Base-by-base conservation (phyloP, 2,888 invertebrate species). In the Acleris cristana region DNA sequence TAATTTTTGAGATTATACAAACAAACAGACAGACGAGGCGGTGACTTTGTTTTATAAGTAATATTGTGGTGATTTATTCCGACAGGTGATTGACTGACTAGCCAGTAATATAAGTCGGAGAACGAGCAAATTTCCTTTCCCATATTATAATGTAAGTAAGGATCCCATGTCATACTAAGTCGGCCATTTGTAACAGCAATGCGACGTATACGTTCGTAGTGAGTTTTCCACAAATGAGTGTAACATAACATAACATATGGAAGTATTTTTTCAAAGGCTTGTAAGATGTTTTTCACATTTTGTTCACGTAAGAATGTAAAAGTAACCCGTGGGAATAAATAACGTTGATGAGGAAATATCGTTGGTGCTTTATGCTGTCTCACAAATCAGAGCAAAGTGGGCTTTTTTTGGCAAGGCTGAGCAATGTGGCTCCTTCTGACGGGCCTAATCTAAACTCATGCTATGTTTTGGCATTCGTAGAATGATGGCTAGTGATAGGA, bases 241-340 rank as follows among this genome's bases (percentile, higher is more conserved):
- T 82, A 79, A 86, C 82, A 80, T 84, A 85, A 73, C 64, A 74
- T 82, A 79, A 86, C 82, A 80, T 84, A 85, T 83, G 81, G 74
- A 77, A 74, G 79, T 78, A 81, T 81, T 86, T 86, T 84, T 84
- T 85, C 84, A 86, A 83, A 82, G 78, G 79, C 76, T 80, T 81
- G 81, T 77, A 78, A 81, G 80, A 83, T 77, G 76, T 78, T 82
- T 77, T 76, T 79, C 79, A 79, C 80, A 80, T 79, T 84, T 79
- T 80, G 79, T 84, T 80, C 78, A 76, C 77, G 81, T 82, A 84
- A 85, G 83, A 82, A 81, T 78, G 85, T 86, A 83, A 86, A 84
- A 84, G 80, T 81, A 86, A 84, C 83, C 82, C 81, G 83, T 76
- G 80, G 80, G 77, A 78, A 86, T 86, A 85, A 84, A 87, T 86